Conservation (phyloP, 2,888 invertebrate genomes). For the Fissipunctia ypsillon region DNA sequence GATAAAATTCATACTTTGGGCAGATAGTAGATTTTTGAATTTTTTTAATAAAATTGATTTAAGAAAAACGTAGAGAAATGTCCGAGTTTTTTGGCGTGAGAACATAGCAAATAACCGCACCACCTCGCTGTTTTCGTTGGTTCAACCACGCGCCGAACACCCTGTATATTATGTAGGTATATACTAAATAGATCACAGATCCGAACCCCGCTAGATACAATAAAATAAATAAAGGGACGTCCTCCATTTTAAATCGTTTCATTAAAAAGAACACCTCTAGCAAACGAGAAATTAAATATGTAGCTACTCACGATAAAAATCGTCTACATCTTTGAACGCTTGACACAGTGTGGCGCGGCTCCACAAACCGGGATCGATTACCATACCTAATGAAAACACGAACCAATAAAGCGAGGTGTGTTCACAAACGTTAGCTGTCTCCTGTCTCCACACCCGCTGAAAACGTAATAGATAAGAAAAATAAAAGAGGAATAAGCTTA, state of each 20-base stretch:
- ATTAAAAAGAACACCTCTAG: background rate
- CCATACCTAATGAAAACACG: slow-evolving; percentile 41
- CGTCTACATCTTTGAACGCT: slow-evolving; percentile 22
- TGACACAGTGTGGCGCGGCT: slow-evolving; percentile 4
- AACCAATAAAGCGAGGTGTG: slow-evolving; percentile 45
- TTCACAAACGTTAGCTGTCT: slow-evolving; percentile 28
- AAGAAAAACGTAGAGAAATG: too few species aligned
- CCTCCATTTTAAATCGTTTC: background rate
- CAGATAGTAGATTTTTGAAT: too few species aligned
- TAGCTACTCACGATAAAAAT: slow-evolving; percentile 15
- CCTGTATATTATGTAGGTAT: too few species aligned
- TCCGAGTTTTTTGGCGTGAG: too few species aligned
- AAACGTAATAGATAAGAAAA: slow-evolving; percentile 28
- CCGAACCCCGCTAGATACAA: background rate
- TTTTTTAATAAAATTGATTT: too few species aligned
- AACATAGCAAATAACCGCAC: too few species aligned
- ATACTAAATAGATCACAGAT: background rate
- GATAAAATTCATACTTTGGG: too few species aligned
- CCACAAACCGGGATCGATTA: slow-evolving; percentile 42
- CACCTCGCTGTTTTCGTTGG: too few species aligned
- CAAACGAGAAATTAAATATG: slow-evolving; percentile 20
- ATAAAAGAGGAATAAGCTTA: slow-evolving; percentile 4
- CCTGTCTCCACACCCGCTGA: slow-evolving; percentile 1
- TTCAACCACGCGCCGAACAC: too few species aligned
- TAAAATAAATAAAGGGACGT: background rate